phyloP scores from a whole-genome alignment of 2,113 vertebrate species.

The Microcebus griseorufus region DNA sequence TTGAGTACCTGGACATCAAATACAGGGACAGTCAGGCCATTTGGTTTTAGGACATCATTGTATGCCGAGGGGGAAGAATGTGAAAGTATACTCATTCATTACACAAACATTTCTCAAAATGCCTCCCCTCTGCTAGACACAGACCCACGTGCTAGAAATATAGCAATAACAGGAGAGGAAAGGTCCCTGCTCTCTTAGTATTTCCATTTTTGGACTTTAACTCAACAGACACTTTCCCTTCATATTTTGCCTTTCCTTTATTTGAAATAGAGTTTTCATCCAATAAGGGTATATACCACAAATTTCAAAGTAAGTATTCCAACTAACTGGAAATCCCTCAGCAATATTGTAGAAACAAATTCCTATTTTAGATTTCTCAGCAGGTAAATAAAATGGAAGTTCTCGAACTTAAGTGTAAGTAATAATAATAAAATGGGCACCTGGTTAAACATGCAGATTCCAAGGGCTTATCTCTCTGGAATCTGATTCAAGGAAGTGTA shows the following conservation, averaged over 20 bases:
- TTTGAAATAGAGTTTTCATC: background rate
- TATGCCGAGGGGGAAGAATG: background rate
- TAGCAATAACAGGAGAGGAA: background rate
- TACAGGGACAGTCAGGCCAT: background rate
- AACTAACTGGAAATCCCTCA: background rate
- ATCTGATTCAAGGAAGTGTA: background rate
- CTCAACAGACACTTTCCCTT: background rate
- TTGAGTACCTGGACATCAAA: background rate
- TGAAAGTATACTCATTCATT: background rate
- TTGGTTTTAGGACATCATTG: background rate
- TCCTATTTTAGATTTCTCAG: background rate
- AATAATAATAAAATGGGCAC: background rate
- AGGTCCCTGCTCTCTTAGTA: background rate
- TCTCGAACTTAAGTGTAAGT: background rate
- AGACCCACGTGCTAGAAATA: background rate
- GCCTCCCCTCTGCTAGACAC: too few relatives aligned
- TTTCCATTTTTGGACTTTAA: background rate
- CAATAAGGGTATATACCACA: background rate
- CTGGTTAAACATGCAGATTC: background rate
- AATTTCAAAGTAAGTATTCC: conserved; percentile 1
- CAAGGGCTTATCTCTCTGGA: background rate
- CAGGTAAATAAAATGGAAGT: background rate
- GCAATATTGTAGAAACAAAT: background rate
- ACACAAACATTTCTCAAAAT: background rate
- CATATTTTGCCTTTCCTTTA: background rate